These are phyloP conservation scores for Sus cebifrons DNA, from an alignment of 2,797 vertebrate species.

Conservation along the genomic window DNA sequence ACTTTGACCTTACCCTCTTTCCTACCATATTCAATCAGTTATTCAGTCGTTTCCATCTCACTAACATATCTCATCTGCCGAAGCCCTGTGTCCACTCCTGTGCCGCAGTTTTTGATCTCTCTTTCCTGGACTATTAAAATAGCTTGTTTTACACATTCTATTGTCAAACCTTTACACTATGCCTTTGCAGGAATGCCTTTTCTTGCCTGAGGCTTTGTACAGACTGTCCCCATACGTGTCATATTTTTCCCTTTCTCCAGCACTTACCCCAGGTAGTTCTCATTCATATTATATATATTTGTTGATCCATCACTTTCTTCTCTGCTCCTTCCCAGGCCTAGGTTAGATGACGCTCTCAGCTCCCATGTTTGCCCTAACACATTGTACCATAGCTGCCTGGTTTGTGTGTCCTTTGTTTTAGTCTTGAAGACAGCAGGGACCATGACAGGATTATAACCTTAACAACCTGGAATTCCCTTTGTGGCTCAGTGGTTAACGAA, in stretches of 20 bases:
- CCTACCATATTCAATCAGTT: neutral
- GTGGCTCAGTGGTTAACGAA: no score
- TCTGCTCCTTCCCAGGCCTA: neutral
- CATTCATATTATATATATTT: neutral
- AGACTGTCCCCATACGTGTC: neutral
- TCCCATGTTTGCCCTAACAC: neutral
- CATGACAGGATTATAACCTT: neutral
- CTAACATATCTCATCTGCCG: neutral
- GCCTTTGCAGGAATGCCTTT: neutral
- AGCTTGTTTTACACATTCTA: neutral
- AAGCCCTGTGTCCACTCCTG: neutral
- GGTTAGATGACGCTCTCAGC: neutral
- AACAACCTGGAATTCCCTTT: no score
- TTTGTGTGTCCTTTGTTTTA: neutral
- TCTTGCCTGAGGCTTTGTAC: neutral
- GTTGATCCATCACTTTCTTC: neutral
- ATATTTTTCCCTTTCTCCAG: neutral
- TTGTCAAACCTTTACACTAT: neutral
- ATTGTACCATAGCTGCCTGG: neutral
- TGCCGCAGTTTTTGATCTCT: neutral
- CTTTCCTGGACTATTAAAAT: neutral
- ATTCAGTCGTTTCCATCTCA: neutral
- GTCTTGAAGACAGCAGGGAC: neutral
- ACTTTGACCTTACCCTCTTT: neutral
- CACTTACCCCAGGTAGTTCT: neutral